phyloP scores from a whole-genome alignment of 2,888 invertebrate species.

The Himalopsyche japonica region DNA sequence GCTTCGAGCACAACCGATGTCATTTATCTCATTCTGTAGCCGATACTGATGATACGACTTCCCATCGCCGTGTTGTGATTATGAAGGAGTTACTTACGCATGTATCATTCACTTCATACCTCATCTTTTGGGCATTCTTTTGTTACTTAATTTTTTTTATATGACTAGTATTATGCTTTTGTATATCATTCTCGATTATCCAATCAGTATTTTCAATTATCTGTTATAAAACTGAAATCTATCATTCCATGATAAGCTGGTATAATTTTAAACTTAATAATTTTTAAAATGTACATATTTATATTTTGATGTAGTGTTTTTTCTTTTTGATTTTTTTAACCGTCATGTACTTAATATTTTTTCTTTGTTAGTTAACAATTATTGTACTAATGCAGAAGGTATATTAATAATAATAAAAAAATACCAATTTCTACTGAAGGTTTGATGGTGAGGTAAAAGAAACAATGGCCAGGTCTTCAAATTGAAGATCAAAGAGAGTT shows the following conservation, averaged over 20 bases:
- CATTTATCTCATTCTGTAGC: too few species aligned
- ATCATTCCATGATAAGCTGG: background rate
- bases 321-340: background rate
- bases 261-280: background rate
- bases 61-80: too few species aligned
- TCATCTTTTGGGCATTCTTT: too few species aligned
- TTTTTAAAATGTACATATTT: background rate
- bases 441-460: background rate
- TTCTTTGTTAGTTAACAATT: background rate
- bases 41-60: too few species aligned
- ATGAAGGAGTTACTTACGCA: too few species aligned
- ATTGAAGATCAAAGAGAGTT: background rate
- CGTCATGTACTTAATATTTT: background rate
- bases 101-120: too few species aligned
- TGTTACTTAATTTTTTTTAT: background rate
- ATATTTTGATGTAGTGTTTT: background rate
- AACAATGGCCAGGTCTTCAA: background rate
- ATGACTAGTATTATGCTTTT: background rate
- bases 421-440: background rate
- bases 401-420: background rate
- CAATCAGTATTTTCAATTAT: background rate
- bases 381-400: background rate
- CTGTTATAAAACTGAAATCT: background rate
- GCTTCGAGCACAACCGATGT: too few species aligned
- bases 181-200: background rate